Evolutionary conservation across 2,113 vertebrate genomes (phyloP).

Genomic region (Oceanites oceanicus): DNA sequence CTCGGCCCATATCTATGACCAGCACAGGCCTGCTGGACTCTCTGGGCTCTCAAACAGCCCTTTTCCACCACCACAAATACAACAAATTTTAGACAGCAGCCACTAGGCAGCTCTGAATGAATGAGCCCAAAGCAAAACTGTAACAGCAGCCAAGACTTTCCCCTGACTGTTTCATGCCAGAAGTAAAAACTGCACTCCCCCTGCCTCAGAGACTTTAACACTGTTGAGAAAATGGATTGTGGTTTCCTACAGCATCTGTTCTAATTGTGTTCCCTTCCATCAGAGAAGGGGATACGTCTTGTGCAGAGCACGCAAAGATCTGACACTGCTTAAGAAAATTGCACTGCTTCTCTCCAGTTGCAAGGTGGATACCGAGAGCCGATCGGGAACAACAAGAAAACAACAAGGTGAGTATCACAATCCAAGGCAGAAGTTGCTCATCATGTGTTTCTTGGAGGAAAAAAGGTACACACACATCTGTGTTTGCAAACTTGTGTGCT

Average conservation of each 20-base stretch:
- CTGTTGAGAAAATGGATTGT: neutral
- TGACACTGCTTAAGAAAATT: neutral
- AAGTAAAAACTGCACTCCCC: neutral
- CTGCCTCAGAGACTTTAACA: neutral
- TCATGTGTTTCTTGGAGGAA: neutral
- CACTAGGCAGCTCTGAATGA: neutral
- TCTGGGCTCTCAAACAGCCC: neutral
- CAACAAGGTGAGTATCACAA: neutral
- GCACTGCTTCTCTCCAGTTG: neutral
- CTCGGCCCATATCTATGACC: neutral
- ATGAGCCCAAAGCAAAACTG: neutral
- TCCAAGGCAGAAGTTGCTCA: neutral
- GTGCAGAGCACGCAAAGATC: neutral
- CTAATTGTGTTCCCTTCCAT: neutral
- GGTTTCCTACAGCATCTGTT: neutral
- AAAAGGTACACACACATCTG: neutral
- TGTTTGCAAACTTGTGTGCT: neutral
- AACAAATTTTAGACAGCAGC: neutral
- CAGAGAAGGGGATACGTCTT: neutral
- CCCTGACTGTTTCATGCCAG: rapidly evolving
- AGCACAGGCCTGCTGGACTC: neutral
- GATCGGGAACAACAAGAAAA: neutral
- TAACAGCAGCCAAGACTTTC: neutral
- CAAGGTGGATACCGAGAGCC: rapidly evolving
- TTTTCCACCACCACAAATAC: neutral